Percentiles rank a stretch among this genome's conserved stretches.
These are phyloP conservation scores for Lepidothrix coronata DNA, from an alignment of 2,113 vertebrate species.

Conservation along the genomic window DNA sequence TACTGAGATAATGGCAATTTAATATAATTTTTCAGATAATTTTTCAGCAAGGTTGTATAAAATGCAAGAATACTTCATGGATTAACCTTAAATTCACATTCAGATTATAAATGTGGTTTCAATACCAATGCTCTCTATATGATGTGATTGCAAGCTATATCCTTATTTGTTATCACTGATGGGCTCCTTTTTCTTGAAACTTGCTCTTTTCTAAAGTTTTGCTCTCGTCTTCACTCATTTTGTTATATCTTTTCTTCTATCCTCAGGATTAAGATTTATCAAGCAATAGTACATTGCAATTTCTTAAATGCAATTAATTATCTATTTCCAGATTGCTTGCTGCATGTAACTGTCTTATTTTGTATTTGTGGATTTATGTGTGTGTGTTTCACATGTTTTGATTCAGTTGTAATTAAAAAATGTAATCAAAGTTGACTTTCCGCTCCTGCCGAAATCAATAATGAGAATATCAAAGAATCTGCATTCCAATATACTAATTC, in stretches of 20 bases:
- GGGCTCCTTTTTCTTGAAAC: not conserved
- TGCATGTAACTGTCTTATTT: not conserved
- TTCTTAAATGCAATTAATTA: constrained; percentile 1
- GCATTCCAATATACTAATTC: not conserved
- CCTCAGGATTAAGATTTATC: not conserved
- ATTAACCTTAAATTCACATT: not conserved
- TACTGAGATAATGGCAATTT: not conserved
- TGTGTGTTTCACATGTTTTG: not conserved
- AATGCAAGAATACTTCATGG: not conserved
- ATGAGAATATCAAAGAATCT: not conserved
- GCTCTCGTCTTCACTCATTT: not conserved
- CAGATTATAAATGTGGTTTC: not conserved
- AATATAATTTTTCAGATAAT: not conserved
- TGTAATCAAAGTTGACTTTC: not conserved
- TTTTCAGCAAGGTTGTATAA: not conserved
- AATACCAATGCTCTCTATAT: not conserved
- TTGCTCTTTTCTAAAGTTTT: not conserved
- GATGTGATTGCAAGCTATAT: not conserved
- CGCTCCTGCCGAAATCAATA: not conserved
- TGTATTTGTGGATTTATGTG: not conserved
- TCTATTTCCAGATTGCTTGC: not conserved
- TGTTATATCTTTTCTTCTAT: not conserved
- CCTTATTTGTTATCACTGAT: not conserved
- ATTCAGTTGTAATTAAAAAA: not conserved
- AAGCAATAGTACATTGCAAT: not conserved